Percentiles rank a stretch among this genome's conserved stretches.
Evolutionary conservation across 2,888 invertebrate species (phyloP).

Genomic region (Drosophila melanosoma): DNA sequence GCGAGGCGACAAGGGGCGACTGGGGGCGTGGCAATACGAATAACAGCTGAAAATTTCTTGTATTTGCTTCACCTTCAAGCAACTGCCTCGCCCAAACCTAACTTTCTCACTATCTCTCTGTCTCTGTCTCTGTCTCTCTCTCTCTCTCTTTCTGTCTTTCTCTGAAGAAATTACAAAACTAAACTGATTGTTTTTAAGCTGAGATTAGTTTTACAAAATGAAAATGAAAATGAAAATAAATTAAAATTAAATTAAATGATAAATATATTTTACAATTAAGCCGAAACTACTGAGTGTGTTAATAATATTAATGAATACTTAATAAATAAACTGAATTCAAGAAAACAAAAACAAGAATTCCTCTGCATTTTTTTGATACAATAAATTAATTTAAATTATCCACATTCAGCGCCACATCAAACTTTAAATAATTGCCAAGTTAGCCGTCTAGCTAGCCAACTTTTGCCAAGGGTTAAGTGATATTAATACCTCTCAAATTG

Average conservation of each 20-base stretch:
- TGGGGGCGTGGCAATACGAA: slow-evolving; percentile 5
- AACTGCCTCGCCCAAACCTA: slow-evolving; percentile 18
- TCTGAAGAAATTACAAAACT: slow-evolving; percentile 59
- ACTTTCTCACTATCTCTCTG: slow-evolving; percentile 11
- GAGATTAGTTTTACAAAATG: slow-evolving; percentile 59
- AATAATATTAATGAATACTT: slow-evolving; percentile 73
- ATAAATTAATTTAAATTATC: slow-evolving; percentile 51
- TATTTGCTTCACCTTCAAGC: neutral
- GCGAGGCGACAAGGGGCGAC: neutral
- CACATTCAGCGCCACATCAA: slow-evolving; percentile 22
- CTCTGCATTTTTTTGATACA: neutral
- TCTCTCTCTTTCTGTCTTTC: slow-evolving; percentile 36
- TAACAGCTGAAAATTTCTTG: slow-evolving; percentile 1
- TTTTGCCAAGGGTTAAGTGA: slow-evolving; percentile 51
- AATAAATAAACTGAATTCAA: slow-evolving; percentile 72
- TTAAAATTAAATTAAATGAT: slow-evolving; percentile 53
- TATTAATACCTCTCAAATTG: slow-evolving; percentile 57
- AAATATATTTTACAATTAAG: slow-evolving; percentile 67
- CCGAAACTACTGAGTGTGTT: slow-evolving; percentile 80
- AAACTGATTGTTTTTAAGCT: slow-evolving; percentile 78
- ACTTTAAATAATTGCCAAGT: slow-evolving; percentile 33
- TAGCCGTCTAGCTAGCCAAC: slow-evolving; percentile 23
- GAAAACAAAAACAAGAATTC: slow-evolving; percentile 1
- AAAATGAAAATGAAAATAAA: slow-evolving; percentile 12
- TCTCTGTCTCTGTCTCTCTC: slow-evolving; percentile 11